These are phyloP conservation scores for Hemithea aestivaria DNA, from an alignment of 2,888 invertebrate genomes.

Conservation along the genomic window DNA sequence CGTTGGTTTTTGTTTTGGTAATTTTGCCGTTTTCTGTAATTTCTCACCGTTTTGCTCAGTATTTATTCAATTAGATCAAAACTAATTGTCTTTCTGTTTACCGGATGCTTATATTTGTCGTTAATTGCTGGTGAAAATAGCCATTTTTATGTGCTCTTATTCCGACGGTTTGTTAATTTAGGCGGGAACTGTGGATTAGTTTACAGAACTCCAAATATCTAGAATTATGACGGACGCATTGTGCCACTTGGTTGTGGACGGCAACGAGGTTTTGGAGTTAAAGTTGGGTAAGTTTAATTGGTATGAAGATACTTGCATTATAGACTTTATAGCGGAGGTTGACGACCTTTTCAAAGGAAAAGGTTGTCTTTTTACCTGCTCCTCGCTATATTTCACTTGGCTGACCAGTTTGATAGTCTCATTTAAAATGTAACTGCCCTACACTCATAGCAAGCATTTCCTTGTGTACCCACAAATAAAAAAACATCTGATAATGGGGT, in stretches of 20 bases:
- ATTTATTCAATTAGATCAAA: no score
- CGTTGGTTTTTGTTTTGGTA: no score
- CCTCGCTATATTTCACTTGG: background rate
- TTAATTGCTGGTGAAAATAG: no score
- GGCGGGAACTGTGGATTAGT: slow-evolving; percentile 18
- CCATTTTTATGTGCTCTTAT: slow-evolving; percentile 19
- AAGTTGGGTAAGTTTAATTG: slow-evolving; percentile 17
- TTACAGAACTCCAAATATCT: background rate
- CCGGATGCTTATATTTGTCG: no score
- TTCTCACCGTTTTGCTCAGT: no score
- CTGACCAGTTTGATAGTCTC: no score
- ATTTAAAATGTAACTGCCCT: no score
- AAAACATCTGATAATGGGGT: no score
- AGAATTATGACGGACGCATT: slow-evolving; percentile 68
- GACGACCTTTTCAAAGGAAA: slow-evolving; percentile 10
- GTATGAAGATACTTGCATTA: slow-evolving; percentile 1
- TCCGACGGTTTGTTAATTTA: slow-evolving; percentile 19
- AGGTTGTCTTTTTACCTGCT: slow-evolving; percentile 6
- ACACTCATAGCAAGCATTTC: no score
- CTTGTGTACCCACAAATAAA: no score
- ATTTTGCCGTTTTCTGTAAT: no score
- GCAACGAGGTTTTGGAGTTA: slow-evolving; percentile 78
- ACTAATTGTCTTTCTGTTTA: no score
- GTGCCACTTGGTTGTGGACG: slow-evolving; percentile 75
- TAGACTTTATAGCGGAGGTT: slow-evolving; percentile 2